phyloP scores from a whole-genome alignment of 2,113 vertebrate genomes.

The Xiphophorus hellerii region DNA sequence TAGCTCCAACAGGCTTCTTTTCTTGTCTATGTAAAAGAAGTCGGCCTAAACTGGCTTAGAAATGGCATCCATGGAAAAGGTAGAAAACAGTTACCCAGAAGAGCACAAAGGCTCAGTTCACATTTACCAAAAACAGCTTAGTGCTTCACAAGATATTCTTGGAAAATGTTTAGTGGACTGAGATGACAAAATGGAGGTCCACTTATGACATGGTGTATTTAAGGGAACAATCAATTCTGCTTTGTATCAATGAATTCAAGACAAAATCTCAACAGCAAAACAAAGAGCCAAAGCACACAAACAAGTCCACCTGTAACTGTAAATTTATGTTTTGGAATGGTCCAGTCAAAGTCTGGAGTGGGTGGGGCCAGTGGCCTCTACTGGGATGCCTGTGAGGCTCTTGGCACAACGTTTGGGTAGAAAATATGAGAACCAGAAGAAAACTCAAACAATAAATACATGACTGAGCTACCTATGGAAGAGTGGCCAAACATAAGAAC shows the following conservation, averaged over 20 bases:
- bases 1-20: too few relatives aligned
- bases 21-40: too few relatives aligned
- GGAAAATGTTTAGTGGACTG: too few relatives aligned
- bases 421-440: not conserved
- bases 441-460: not conserved
- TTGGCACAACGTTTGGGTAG: not conserved
- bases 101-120: too few relatives aligned
- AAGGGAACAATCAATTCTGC: too few relatives aligned
- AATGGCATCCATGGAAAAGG: not conserved
- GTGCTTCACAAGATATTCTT: too few relatives aligned
- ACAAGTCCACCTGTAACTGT: not conserved
- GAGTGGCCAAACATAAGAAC: not conserved
- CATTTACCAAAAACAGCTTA: too few relatives aligned
- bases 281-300: not conserved
- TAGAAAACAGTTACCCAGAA: too few relatives aligned
- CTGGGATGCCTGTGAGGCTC: too few relatives aligned
- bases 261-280: not conserved
- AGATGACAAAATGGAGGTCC: too few relatives aligned
- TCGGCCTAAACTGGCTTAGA: not conserved
- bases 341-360: not conserved
- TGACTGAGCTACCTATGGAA: not conserved
- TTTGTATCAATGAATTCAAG: too few relatives aligned
- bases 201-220: too few relatives aligned
- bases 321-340: not conserved
- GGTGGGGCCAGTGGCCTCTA: not conserved